Conservation (phyloP, 1,140 invertebrate genomes). For the Ceratina australensis region DNA sequence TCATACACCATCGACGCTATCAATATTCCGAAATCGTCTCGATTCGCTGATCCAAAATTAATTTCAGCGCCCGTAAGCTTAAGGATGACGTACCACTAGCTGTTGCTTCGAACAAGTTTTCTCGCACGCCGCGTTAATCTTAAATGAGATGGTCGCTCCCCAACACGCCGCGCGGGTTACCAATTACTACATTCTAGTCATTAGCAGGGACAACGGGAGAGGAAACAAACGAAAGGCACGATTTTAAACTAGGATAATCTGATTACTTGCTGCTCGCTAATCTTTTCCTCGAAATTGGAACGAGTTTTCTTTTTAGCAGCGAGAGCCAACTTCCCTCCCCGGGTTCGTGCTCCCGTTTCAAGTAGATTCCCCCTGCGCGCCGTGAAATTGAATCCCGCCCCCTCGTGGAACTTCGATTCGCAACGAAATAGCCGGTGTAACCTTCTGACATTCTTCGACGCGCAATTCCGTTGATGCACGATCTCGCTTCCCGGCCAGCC, state of each 20-base stretch:
- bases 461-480: conserved; percentile 37
- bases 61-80: neutral
- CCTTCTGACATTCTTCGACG: conserved; percentile 32
- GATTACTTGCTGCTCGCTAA: conserved; percentile 61
- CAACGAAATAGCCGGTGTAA: conserved; percentile 37
- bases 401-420: conserved; percentile 31
- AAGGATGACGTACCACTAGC: neutral
- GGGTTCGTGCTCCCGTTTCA: conserved; percentile 27
- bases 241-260: conserved; percentile 61
- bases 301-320: conserved; percentile 46
- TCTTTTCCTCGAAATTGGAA: conserved; percentile 61
- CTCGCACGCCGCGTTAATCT: neutral
- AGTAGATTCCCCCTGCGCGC: conserved; percentile 27
- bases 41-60: neutral
- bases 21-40: neutral
- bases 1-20: neutral
- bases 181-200: conserved; percentile 14
- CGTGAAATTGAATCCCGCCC: conserved; percentile 52
- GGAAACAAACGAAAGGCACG: conserved; percentile 41
- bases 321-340: conserved; percentile 39
- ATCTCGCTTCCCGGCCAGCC: conserved; percentile 16
- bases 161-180: neutral
- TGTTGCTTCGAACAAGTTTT: neutral
- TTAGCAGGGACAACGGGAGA: conserved; percentile 19
- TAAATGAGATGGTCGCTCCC: neutral